Evolutionary conservation across 2,888 invertebrate species (phyloP).

Genomic region (Acronicta alni): DNA sequence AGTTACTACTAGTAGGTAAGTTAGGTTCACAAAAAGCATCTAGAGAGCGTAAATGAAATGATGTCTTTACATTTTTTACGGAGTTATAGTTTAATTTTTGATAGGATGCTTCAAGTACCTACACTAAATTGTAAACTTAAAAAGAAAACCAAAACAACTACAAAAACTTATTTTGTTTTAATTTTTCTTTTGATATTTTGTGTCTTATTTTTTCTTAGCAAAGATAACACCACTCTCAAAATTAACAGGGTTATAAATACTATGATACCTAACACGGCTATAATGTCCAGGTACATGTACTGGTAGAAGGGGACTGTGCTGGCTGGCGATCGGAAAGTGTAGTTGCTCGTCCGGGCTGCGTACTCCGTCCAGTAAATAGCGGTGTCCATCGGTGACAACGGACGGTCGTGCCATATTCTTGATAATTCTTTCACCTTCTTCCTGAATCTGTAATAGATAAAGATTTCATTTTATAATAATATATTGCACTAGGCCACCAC

Average conservation of each 20-base stretch:
- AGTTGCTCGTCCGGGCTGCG: slow-evolving; percentile 84
- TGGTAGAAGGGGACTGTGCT: slow-evolving; percentile 85
- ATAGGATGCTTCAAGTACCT: no score
- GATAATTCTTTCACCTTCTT: slow-evolving; percentile 84
- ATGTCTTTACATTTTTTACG: no score
- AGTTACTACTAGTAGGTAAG: no score
- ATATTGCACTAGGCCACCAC: no score
- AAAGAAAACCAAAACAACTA: neutral
- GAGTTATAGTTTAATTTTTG: no score
- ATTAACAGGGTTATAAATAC: slow-evolving; percentile 15
- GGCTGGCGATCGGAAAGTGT: slow-evolving; percentile 79
- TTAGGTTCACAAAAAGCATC: no score
- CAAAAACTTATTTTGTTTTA: slow-evolving; percentile 33
- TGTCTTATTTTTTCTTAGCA: slow-evolving; percentile 3
- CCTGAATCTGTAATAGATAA: slow-evolving; percentile 70
- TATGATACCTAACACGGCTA: slow-evolving; percentile 45
- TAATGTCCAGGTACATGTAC: slow-evolving; percentile 78
- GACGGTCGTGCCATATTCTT: slow-evolving; percentile 89
- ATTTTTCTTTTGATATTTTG: slow-evolving; percentile 25
- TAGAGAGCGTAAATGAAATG: no score
- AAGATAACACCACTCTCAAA: slow-evolving; percentile 20
- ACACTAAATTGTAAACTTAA: no score
- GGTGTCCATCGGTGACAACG: slow-evolving; percentile 88
- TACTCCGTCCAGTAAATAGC: slow-evolving; percentile 91
- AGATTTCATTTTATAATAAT: neutral